Evolutionary conservation across 2,888 invertebrate species (phyloP), one percentile per base, ranked within the genome.

Genomic region (Sepioteuthis lessoniana): DNA sequence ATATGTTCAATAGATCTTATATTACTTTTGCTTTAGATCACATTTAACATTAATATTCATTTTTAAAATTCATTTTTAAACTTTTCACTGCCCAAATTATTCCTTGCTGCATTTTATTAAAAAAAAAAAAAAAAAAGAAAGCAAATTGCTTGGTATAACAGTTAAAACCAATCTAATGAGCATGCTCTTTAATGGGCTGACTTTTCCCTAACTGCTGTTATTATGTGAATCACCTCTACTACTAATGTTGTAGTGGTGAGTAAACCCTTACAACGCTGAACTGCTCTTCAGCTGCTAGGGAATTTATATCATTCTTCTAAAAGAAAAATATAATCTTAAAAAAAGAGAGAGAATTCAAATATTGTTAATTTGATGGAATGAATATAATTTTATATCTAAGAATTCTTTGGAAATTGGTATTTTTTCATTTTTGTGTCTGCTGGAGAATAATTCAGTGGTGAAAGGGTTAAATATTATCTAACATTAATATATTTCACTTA

Each of bases 51-150:
- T 76, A n/a, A 76, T 76, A 3, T 60, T 31, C 60, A 8, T 60
- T 60, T 60, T 76, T 76, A 16, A 16, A 16, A 76, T 35, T 76
- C 76, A 35, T 35, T n/a, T 76, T 76, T 76, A 76, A 76, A n/a
- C 76, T 76, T 76, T 76, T 76, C 76, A 76, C 76, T 76, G 76
- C 76, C 76, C 76, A 76, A 76, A 76, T 76, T 76, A 76, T 76
- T 76, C 76, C 76, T 13, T 76, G 76, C 76, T 76, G 76, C 76
- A 35, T 76, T 76, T 35, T 76, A 76, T 76, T 16, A 25, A 35
- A 76, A 31, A 76, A 31, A 31, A n/a, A 31, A n/a, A 76, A n/a
- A n/a, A n/a, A 8, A 60, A 76, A 76, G n/a, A 76, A 76, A 76
- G n/a, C 76, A 76, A 76, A 76, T 35, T 35, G 76, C 76, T 76